A percentile compares a stretch with the other conserved stretches of the same genome.
These are phyloP conservation scores for Procambarus clarkii DNA, from an alignment of 1,140 invertebrate species.

Conservation along the genomic window DNA sequence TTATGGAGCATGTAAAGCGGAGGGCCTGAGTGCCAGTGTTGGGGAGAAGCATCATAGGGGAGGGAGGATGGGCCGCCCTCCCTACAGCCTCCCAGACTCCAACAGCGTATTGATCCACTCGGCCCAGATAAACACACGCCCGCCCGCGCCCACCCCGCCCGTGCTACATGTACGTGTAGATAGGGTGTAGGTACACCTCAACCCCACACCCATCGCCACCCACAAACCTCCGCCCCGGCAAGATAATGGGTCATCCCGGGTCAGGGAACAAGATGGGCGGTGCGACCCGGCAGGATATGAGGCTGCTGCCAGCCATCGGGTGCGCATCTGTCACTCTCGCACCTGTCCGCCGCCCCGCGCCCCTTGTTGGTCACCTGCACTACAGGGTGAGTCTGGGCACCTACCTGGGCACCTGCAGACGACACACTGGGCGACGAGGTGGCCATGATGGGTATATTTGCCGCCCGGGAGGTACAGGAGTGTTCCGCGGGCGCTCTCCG, in stretches of 20 bases:
- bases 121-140: conserved; percentile 63
- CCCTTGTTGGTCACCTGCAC: neutral
- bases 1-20: neutral
- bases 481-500: conserved; percentile 27
- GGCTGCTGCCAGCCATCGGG: neutral
- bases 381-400: neutral
- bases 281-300: neutral
- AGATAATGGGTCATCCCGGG: neutral
- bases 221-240: neutral
- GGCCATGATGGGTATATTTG: conserved; percentile 46
- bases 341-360: neutral
- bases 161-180: neutral
- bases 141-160: conserved; percentile 65
- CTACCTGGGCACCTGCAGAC: conserved; percentile 49
- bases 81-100: conserved; percentile 43
- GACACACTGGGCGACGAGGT: conserved; percentile 39
- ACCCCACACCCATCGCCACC: neutral
- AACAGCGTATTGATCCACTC: conserved; percentile 60
- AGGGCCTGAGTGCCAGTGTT: neutral
- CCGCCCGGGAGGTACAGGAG: conserved; percentile 29
- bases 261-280: neutral
- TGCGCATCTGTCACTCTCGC: neutral
- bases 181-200: neutral
- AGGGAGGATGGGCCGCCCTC: conserved; percentile 5
- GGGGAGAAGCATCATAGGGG: conserved; percentile 34